These are phyloP conservation scores for Drosophila miranda DNA, from an alignment of 1,140 invertebrate species.

Conservation along the genomic window DNA sequence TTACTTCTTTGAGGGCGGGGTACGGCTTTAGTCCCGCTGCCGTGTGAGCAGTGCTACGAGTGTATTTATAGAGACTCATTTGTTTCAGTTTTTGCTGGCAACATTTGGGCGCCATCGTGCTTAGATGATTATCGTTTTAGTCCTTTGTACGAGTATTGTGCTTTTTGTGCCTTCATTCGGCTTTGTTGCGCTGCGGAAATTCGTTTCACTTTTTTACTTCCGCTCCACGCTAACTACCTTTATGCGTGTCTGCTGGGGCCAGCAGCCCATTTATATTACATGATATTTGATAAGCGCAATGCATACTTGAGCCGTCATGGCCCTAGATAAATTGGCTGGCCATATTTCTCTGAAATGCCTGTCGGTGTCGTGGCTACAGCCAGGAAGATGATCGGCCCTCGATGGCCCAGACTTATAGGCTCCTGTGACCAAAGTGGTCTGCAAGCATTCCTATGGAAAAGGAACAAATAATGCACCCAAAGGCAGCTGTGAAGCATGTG, in stretches of 20 bases:
- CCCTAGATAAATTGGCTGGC: slow-evolving; percentile 59
- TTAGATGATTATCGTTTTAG: slow-evolving; percentile 71
- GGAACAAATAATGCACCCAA: slow-evolving; percentile 41
- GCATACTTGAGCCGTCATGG: slow-evolving; percentile 20
- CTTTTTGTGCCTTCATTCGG: slow-evolving; percentile 34
- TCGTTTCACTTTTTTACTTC: slow-evolving; percentile 54
- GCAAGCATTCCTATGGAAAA: slow-evolving; percentile 13
- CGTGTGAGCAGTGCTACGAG: background rate
- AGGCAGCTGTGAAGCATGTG: slow-evolving; percentile 22
- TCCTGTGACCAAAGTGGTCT: slow-evolving; percentile 4
- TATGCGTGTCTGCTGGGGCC: slow-evolving; percentile 61
- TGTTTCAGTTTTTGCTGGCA: slow-evolving; percentile 67
- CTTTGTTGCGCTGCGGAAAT: slow-evolving; percentile 62
- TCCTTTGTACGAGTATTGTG: slow-evolving; percentile 43
- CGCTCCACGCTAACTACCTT: slow-evolving; percentile 63
- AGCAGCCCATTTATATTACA: slow-evolving; percentile 62
- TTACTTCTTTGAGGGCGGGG: slow-evolving; percentile 11
- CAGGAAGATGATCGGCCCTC: slow-evolving; percentile 1
- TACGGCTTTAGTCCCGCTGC: too few species aligned
- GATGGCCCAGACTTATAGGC: background rate
- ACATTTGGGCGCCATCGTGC: slow-evolving; percentile 31
- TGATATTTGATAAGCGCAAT: slow-evolving; percentile 68
- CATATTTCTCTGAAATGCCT: slow-evolving; percentile 47
- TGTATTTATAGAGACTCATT: slow-evolving; percentile 75
- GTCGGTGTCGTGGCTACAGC: slow-evolving; percentile 20